phyloP scores from a whole-genome alignment of 2,888 invertebrate genomes.

The Parnassius smintheus region DNA sequence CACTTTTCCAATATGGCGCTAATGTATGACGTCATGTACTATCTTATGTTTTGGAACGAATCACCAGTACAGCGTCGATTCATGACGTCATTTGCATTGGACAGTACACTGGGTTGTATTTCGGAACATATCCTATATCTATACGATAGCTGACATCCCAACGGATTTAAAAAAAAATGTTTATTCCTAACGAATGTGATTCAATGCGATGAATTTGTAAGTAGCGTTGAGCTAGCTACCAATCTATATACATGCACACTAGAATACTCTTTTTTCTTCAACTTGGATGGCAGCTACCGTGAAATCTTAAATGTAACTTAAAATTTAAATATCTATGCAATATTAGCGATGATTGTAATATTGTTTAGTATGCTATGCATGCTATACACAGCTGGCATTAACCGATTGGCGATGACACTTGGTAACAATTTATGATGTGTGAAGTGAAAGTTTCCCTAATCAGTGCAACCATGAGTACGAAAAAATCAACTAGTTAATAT shows the following conservation, averaged over 20 bases:
- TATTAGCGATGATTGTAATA: conserved; percentile 21
- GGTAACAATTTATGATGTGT: conserved; percentile 14
- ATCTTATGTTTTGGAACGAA: too few species aligned
- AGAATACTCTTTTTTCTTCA: background rate
- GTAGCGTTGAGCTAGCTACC: too few species aligned
- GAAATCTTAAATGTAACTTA: conserved; percentile 14
- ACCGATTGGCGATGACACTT: conserved; percentile 25
- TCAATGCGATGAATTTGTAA: too few species aligned
- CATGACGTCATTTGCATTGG: too few species aligned
- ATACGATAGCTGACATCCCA: conserved; percentile 4
- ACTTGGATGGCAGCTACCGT: conserved; percentile 7
- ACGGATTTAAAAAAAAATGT: background rate
- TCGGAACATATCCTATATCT: too few species aligned
- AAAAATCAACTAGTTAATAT: too few species aligned
- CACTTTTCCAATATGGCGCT: too few species aligned
- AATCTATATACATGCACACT: background rate
- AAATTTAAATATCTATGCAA: conserved; percentile 12
- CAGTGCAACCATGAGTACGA: conserved; percentile 30
- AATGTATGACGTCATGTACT: too few species aligned
- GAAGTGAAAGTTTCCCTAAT: conserved; percentile 11
- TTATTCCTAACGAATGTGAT: background rate
- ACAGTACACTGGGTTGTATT: too few species aligned
- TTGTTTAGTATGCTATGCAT: conserved; percentile 18
- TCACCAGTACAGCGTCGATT: too few species aligned
- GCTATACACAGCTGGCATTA: conserved; percentile 22